phyloP scores from a whole-genome alignment of 2,797 vertebrate species.

The Phataginus tetradactyla region DNA sequence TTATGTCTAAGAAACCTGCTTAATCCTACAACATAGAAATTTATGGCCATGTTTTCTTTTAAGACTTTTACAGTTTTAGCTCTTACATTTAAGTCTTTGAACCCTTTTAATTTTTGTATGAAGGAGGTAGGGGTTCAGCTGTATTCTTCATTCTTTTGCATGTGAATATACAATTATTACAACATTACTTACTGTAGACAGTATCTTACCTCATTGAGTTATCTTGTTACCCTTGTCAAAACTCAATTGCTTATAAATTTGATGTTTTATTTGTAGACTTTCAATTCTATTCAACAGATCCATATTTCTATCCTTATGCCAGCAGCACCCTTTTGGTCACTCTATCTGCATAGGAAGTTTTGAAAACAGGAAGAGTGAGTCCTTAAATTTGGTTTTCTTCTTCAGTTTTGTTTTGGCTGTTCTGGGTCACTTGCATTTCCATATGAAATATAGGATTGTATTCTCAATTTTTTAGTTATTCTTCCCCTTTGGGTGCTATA shows the following conservation, averaged over 20 bases:
- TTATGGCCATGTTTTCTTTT: neutral
- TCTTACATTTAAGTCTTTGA: neutral
- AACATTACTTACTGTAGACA: neutral
- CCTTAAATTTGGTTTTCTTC: neutral
- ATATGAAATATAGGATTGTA: neutral
- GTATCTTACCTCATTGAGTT: neutral
- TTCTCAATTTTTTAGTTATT: neutral
- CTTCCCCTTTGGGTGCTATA: neutral
- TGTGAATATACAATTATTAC: neutral
- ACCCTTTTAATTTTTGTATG: neutral
- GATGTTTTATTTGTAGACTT: neutral
- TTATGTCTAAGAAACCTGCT: neutral
- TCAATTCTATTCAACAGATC: neutral
- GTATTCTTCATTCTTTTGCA: neutral
- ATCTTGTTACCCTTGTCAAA: neutral
- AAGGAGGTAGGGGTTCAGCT: neutral
- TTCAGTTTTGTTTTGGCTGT: neutral
- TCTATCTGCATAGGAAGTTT: neutral
- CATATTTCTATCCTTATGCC: neutral
- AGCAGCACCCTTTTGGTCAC: neutral
- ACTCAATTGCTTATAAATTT: neutral
- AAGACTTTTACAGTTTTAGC: neutral
- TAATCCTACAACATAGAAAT: neutral
- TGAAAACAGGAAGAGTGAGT: neutral
- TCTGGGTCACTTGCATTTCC: neutral